A percentile compares a stretch with the other conserved stretches of the same genome.
phyloP scores from a whole-genome alignment of 2,888 invertebrate species.

The Bimastos eiseni region DNA sequence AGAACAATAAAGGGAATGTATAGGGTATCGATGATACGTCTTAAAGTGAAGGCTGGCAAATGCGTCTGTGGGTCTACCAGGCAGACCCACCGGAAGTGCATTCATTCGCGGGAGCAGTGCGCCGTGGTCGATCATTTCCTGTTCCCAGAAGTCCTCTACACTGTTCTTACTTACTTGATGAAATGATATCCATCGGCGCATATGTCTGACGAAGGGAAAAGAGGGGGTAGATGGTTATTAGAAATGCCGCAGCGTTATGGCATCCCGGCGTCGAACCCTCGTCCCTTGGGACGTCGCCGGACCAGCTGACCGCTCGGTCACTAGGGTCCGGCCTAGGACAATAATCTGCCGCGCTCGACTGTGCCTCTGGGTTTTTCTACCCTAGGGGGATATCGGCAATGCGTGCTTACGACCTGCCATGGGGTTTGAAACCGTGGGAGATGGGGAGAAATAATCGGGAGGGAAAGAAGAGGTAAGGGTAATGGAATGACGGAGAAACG shows the following conservation, averaged over 20 bases:
- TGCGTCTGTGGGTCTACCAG: not conserved
- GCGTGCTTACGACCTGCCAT: not conserved
- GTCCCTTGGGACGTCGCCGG: not conserved
- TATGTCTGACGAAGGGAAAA: too few species aligned
- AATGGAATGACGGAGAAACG: too few species aligned
- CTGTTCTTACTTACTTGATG: not conserved
- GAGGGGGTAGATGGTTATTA: too few species aligned
- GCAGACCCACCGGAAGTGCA: not conserved
- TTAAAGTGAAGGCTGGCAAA: not conserved
- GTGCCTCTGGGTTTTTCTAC: not conserved
- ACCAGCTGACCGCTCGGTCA: not conserved
- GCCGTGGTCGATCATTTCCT: not conserved
- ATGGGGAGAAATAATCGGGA: not conserved
- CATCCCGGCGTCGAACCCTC: not conserved
- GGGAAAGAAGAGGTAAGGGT: not conserved
- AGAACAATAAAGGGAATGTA: not conserved
- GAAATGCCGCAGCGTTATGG: not conserved
- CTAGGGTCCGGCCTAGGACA: constrained; percentile 16
- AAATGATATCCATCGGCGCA: not conserved
- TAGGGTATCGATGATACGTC: not conserved
- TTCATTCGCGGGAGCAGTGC: not conserved
- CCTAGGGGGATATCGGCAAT: not conserved
- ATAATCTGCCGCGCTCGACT: not conserved
- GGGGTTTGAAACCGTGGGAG: not conserved
- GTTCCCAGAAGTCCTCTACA: not conserved